Evolutionary conservation across 2,113 vertebrate species (phyloP), one percentile per base, ranked within the genome.

Genomic region (Ramphastos sulfuratus): DNA sequence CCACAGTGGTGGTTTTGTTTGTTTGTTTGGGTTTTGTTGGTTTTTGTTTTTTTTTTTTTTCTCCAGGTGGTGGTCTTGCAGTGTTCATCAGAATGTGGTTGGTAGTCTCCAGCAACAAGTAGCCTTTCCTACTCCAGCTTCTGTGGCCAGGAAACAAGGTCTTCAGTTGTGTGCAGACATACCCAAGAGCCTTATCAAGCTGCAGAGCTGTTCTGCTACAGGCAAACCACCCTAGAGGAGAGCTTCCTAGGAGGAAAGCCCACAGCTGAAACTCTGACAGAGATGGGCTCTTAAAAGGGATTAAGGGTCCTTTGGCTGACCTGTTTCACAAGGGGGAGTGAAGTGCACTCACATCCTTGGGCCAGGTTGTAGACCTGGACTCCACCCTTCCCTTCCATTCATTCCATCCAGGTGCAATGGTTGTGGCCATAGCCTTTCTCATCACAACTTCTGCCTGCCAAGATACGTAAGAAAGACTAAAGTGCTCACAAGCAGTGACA

Each of bases 71-170:
- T 46, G 24, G 4, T 39, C 54, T 72, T 64, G 25, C 24, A n/a
- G 3, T 48, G 19, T 54, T 84, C 61, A 56, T 19, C 23, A n/a
- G 15, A 37, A 64, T 50, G 50, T 75, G 21, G 25, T 69, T 31
- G 72, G 37, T 6, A 77, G 56, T 70, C 52, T 61, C 42, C 28
- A 56, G 24, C 37, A 73, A 44, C 19, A 56, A 48, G 33, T 21
- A 82, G 21, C 30, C 69, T 54, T 60, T 21, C 48, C 54, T 70
- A 15, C 11, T 64, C 17, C 44, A 79, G 24, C 15, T 9, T 12
- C 21, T 1, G 0, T 1, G 31, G 6, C 10, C 61, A 89, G 44
- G 71, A 72, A 71, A 55, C 0, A 0, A 6, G 4, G 3, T 73
- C 19, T 83, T 64, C 1, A 5, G 1, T 48, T 54, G 12, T 10